Evolutionary conservation across 2,888 invertebrate species (phyloP).

Genomic region (Agrotis clavis): DNA sequence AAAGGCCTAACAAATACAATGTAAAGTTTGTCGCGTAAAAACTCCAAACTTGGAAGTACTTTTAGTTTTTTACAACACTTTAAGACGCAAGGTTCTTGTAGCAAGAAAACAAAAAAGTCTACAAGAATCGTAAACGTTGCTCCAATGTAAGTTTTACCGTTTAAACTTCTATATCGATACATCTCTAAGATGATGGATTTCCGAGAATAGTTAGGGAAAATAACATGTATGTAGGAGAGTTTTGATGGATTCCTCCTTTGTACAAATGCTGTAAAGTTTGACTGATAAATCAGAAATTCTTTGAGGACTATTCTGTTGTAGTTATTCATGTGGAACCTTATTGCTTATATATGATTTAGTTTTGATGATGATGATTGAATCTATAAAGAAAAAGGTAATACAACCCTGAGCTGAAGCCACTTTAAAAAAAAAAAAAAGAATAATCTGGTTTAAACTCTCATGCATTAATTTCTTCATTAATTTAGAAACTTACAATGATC

Average conservation of each 20-base stretch:
- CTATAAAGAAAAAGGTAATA: not conserved
- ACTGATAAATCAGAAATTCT: constrained; percentile 41
- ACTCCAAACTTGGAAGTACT: constrained; percentile 70
- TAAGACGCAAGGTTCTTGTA: constrained; percentile 58
- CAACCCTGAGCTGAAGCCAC: not conserved
- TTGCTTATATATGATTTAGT: not conserved
- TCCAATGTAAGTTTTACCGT: constrained; percentile 59
- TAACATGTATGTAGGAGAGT: constrained; percentile 31
- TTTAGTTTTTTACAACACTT: constrained; percentile 74
- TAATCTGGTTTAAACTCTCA: too few relatives aligned
- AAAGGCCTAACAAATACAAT: constrained; percentile 69
- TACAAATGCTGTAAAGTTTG: constrained; percentile 26
- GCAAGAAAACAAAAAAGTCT: constrained; percentile 49
- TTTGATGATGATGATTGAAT: not conserved
- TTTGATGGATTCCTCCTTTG: constrained; percentile 47
- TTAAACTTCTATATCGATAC: constrained; percentile 58
- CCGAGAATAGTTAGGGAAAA: constrained; percentile 41
- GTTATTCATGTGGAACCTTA: not conserved
- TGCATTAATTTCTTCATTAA: too few relatives aligned
- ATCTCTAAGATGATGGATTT: constrained; percentile 54
- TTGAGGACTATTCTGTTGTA: not conserved
- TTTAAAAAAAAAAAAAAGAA: not conserved
- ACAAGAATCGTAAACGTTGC: constrained; percentile 59
- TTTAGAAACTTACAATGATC: too few relatives aligned
- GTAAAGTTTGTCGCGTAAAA: constrained; percentile 73